Evolutionary conservation across 2,888 invertebrate genomes (phyloP).

Genomic region (Ophion slaviceki): DNA sequence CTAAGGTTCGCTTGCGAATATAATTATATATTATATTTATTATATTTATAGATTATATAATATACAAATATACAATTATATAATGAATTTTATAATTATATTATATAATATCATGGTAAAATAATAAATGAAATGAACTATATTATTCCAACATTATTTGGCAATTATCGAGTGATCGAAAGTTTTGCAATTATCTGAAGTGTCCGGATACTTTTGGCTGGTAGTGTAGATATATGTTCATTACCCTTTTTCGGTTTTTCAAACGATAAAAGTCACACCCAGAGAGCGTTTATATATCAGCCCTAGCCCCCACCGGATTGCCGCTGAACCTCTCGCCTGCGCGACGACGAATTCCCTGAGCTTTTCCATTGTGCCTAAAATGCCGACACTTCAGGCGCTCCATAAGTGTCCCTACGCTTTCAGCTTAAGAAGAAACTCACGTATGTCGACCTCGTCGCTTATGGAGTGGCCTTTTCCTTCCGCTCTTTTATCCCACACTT

Average conservation of each 20-base stretch:
- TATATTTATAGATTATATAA: too few relatives aligned
- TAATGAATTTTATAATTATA: too few relatives aligned
- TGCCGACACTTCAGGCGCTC: slow-evolving; percentile 73
- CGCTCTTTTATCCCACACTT: slow-evolving; percentile 3
- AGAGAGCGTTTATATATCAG: slow-evolving; percentile 30
- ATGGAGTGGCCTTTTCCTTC: slow-evolving; percentile 34
- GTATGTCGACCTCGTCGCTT: slow-evolving; percentile 61
- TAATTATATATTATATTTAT: too few relatives aligned
- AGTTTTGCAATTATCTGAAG: too few relatives aligned
- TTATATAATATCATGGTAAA: too few relatives aligned
- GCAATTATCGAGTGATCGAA: too few relatives aligned
- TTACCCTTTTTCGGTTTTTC: slow-evolving; percentile 38
- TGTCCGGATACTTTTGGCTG: too few relatives aligned
- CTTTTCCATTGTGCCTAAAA: slow-evolving; percentile 73
- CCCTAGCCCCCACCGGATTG: neutral
- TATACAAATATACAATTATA: too few relatives aligned
- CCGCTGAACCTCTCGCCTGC: slow-evolving; percentile 40
- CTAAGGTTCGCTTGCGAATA: neutral
- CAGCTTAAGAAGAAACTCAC: slow-evolving; percentile 66
- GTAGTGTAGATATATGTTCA: slow-evolving; percentile 12
- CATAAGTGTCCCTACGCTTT: slow-evolving; percentile 71
- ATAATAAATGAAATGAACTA: too few relatives aligned
- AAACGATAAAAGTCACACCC: slow-evolving; percentile 20
- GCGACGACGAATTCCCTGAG: slow-evolving; percentile 51
- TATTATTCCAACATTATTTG: too few relatives aligned